A percentile compares a stretch with the other conserved stretches of the same genome.
phyloP scores from a whole-genome alignment of 2,888 invertebrate species.

The Sarcophaga carnaria region DNA sequence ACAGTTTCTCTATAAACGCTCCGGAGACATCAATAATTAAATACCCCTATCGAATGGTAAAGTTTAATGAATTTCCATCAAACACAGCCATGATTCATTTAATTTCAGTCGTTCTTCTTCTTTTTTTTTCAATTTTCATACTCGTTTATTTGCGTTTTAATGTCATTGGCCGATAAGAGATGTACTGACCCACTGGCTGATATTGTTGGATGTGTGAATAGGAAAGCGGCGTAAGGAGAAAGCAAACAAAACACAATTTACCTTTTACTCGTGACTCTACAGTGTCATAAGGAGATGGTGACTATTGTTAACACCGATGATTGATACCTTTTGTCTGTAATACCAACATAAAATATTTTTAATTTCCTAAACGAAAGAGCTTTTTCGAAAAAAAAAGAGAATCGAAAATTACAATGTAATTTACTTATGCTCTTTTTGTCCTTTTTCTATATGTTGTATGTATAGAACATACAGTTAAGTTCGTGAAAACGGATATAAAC shows the following conservation, averaged over 20 bases:
- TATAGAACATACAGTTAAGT: too few species aligned
- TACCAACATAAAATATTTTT: too few species aligned
- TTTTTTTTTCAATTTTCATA: background rate
- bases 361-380: too few species aligned
- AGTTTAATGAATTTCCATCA: conserved; percentile 46
- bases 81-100: conserved; percentile 40
- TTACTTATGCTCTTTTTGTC: too few species aligned
- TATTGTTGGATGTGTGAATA: conserved; percentile 29
- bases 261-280: background rate
- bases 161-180: conserved; percentile 52
- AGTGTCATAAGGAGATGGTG: too few species aligned
- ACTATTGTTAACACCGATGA: background rate
- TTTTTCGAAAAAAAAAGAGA: too few species aligned
- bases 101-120: conserved; percentile 10
- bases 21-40: conserved; percentile 62
- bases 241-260: background rate
- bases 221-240: background rate
- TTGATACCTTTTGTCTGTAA: background rate
- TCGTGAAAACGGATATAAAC: too few species aligned
- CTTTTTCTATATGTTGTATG: too few species aligned
- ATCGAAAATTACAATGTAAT: too few species aligned
- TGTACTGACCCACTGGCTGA: conserved; percentile 62
- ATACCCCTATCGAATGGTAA: conserved; percentile 19
- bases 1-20: conserved; percentile 2
- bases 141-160: conserved; percentile 21